A percentile compares a stretch with the other conserved stretches of the same genome.
phyloP scores from a whole-genome alignment of 2,888 invertebrate genomes.

The Caenorhabditis sinica region DNA sequence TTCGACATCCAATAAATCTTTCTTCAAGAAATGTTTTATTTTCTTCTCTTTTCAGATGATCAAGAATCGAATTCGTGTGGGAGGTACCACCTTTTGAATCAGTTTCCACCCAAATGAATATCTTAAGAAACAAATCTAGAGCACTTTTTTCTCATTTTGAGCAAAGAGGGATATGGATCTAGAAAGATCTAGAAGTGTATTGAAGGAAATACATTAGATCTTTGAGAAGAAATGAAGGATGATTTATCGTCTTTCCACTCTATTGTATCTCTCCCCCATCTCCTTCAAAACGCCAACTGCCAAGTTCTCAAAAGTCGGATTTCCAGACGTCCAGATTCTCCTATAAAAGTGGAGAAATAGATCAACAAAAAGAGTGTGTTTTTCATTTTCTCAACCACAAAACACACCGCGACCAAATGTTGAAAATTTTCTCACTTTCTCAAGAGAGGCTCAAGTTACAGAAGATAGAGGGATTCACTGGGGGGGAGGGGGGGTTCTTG shows the following conservation, averaged over 20 bases:
- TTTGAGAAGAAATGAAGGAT: neutral
- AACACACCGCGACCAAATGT: slow-evolving; percentile 27
- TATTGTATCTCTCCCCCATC: neutral
- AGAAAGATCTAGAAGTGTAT: neutral
- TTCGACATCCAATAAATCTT: slow-evolving; percentile 28
- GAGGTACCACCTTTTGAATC: slow-evolving; percentile 41
- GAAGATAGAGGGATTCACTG: too few relatives aligned
- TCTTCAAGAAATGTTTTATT: slow-evolving; percentile 30
- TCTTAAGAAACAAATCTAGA: slow-evolving; percentile 23
- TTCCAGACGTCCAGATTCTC: slow-evolving; percentile 4
- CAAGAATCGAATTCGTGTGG: slow-evolving; percentile 23
- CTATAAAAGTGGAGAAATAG: slow-evolving; percentile 6
- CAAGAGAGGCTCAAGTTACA: slow-evolving; percentile 1
- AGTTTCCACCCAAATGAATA: slow-evolving; percentile 61
- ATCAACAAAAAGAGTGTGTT: slow-evolving; percentile 3
- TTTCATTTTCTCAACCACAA: neutral
- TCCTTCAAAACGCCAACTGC: slow-evolving; percentile 10
- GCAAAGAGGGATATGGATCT: neutral
- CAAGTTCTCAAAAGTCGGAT: neutral
- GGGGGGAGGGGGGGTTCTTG: too few relatives aligned
- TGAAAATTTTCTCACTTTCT: slow-evolving; percentile 47
- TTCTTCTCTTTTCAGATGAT: slow-evolving; percentile 13
- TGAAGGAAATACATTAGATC: neutral
- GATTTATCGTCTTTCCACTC: slow-evolving; percentile 9
- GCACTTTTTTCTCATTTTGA: slow-evolving; percentile 24